Evolutionary conservation across 2,888 invertebrate species (phyloP).

Genomic region (Drosophila macrothrix): DNA sequence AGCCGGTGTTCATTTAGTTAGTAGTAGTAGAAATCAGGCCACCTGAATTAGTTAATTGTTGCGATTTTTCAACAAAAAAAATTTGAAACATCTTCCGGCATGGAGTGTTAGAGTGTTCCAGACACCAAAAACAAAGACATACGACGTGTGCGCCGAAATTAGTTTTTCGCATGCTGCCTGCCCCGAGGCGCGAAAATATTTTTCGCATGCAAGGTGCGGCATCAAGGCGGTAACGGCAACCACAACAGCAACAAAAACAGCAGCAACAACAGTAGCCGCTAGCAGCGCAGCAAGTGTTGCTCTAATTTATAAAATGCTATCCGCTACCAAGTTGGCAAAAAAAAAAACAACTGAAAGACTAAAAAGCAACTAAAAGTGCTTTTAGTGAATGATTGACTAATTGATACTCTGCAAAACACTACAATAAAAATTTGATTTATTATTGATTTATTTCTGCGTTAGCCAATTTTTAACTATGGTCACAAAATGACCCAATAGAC

Average conservation of each 20-base stretch:
- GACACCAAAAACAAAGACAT: slow-evolving; percentile 54
- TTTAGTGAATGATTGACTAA: slow-evolving; percentile 21
- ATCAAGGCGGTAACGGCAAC: slow-evolving; percentile 32
- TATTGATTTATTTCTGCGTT: not conserved
- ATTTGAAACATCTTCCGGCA: slow-evolving; percentile 79
- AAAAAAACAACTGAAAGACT: slow-evolving; percentile 23
- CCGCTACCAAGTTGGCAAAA: slow-evolving; percentile 64
- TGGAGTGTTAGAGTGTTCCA: slow-evolving; percentile 18
- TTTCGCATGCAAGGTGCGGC: slow-evolving; percentile 79
- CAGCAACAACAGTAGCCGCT: slow-evolving; percentile 22
- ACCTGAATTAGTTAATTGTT: slow-evolving; percentile 77
- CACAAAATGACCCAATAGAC: not conserved
- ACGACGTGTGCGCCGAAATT: slow-evolving; percentile 79
- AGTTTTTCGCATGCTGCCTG: slow-evolving; percentile 76
- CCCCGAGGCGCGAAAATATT: slow-evolving; percentile 78
- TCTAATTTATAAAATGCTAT: slow-evolving; percentile 79
- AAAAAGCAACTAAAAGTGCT: slow-evolving; percentile 20
- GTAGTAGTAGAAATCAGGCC: slow-evolving; percentile 69
- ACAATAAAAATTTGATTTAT: not conserved
- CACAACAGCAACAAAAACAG: slow-evolving; percentile 28
- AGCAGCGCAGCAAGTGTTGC: slow-evolving; percentile 74
- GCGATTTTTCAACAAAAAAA: slow-evolving; percentile 68
- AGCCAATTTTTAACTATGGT: not conserved
- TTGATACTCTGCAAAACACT: slow-evolving; percentile 31
- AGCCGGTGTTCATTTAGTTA: slow-evolving; percentile 1